These are phyloP conservation scores for Pteropus alecto DNA, from an alignment of 2,113 vertebrate genomes.

Conservation along the genomic window DNA sequence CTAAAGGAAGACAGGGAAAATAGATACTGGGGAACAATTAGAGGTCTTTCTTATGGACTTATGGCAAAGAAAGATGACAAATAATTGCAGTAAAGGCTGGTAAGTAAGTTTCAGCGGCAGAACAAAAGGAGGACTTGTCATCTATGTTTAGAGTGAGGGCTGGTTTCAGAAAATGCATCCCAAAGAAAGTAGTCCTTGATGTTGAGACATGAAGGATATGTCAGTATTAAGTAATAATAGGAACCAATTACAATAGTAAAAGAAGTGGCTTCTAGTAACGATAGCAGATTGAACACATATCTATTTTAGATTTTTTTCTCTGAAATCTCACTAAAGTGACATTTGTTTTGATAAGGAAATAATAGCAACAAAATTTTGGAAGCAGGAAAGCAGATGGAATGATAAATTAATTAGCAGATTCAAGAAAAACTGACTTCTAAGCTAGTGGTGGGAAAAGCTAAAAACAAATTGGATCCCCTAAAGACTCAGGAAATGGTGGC, in stretches of 20 bases:
- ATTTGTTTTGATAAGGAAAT: neutral
- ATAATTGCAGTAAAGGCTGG: neutral
- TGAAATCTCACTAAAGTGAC: neutral
- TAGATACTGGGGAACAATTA: neutral
- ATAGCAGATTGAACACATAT: neutral
- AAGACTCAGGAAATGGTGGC: neutral
- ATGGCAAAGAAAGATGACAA: neutral
- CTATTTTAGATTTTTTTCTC: neutral
- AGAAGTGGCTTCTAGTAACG: neutral
- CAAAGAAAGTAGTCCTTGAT: neutral
- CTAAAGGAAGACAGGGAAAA: neutral
- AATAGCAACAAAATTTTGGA: neutral
- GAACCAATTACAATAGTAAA: neutral
- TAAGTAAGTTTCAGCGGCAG: neutral
- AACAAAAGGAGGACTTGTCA: neutral
- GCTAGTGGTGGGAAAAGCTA: neutral
- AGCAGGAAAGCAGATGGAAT: neutral
- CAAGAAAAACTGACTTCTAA: neutral
- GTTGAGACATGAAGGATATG: neutral
- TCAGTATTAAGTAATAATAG: neutral
- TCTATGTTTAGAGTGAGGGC: neutral
- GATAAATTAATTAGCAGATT: neutral
- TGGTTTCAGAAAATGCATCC: neutral
- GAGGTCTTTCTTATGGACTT: neutral
- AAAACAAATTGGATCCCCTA: neutral